These are phyloP conservation scores for Holcopasites calliopsidis DNA, from an alignment of 1,140 invertebrate species.

Conservation along the genomic window DNA sequence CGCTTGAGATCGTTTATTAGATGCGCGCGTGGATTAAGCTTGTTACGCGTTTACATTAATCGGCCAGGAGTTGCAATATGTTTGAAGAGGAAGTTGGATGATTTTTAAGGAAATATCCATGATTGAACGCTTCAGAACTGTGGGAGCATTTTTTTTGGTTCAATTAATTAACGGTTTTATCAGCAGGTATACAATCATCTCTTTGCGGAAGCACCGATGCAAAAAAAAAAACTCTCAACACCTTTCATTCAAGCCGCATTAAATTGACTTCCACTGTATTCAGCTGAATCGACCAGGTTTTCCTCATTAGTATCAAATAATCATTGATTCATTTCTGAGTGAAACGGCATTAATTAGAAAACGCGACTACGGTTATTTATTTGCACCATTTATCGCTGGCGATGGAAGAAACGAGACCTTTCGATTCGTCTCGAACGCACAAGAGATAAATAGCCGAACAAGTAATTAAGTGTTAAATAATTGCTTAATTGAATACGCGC, in stretches of 20 bases:
- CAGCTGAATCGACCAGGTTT: not conserved
- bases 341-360: not conserved
- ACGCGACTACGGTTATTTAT: not conserved
- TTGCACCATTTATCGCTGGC: not conserved
- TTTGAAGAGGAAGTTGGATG: not conserved
- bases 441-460: not conserved
- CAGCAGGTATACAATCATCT: no score
- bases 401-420: conserved; percentile 1
- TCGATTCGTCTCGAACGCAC: not conserved
- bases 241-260: not conserved
- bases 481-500: conserved; percentile 22
- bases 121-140: no score
- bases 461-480: conserved; percentile 34
- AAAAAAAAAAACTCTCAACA: not conserved
- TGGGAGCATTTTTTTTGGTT: no score
- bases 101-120: not conserved
- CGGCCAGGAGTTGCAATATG: no score
- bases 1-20: not conserved
- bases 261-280: no score
- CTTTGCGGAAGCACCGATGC: not conserved
- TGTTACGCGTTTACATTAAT: not conserved
- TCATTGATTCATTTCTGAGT: not conserved
- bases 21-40: not conserved
- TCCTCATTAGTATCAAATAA: not conserved
- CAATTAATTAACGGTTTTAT: no score